These are phyloP conservation scores for Julus scandinavius DNA, from an alignment of 2,888 invertebrate genomes.

Conservation along the genomic window DNA sequence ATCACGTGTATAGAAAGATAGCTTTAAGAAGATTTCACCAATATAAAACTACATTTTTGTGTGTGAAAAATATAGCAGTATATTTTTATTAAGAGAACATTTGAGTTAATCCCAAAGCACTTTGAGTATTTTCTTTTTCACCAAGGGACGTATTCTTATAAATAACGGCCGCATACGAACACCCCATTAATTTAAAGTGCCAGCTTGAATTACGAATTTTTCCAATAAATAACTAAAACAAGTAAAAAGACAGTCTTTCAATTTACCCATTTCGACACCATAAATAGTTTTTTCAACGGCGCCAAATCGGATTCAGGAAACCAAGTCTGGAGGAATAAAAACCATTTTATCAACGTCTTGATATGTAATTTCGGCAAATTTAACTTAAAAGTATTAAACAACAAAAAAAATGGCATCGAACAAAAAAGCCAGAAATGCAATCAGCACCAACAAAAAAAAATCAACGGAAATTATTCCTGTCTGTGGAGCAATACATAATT, in stretches of 20 bases:
- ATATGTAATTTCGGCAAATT: not conserved
- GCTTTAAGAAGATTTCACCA: too few relatives aligned
- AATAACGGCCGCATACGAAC: slow-evolving; percentile 12
- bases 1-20: too few relatives aligned
- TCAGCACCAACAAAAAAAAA: not conserved
- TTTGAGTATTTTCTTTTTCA: not conserved
- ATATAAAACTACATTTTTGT: too few relatives aligned
- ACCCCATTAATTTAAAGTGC: slow-evolving; percentile 17
- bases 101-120: not conserved
- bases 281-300: not conserved
- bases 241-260: slow-evolving; percentile 19
- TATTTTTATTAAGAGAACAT: not conserved
- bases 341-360: not conserved
- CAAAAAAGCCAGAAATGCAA: not conserved
- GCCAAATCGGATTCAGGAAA: not conserved
- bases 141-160: slow-evolving; percentile 21
- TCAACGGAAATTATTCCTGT: not conserved
- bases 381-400: not conserved
- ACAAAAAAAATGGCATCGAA: not conserved
- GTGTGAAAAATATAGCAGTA: not conserved
- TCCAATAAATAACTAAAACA: slow-evolving; percentile 27
- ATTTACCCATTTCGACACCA: not conserved
- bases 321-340: not conserved
- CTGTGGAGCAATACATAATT: not conserved
- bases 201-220: not conserved